Base-by-base conservation (phyloP, 2,888 invertebrate genomes). In the Tetramorium bicarinatum region DNA sequence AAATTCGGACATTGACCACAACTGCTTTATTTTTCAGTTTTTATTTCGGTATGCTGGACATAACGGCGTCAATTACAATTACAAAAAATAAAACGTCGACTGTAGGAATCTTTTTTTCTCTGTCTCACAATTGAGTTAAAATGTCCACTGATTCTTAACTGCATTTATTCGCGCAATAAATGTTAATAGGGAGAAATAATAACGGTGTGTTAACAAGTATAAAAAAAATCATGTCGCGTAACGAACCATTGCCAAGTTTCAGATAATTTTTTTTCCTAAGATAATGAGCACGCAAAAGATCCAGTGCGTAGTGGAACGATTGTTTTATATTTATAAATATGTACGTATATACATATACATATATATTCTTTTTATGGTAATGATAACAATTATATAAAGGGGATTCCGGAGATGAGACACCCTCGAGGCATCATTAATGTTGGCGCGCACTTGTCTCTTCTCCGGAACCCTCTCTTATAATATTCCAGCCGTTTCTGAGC, bases 381-480 rank as follows among this genome's bases (percentile, higher is more conserved):
- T 87, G 87, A 86, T 83, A 90, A 91, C 88, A 91, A 92, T 92
- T 92, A 91, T 89, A 89, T 90, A 90, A 92, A 91, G 86, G 75
- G 83, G 86, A 88, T 85, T 86, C 87, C 85, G 75, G 84, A 86
- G 89, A 85, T 75, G 83, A 85, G 87, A 84, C 71, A 72, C 91
- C 94, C 91, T 83, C 87, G 89, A 91, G 94, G 94, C 94, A 93
- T 94, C 93, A 93, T 94, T 94, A 94, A 93, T 91, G 91, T 84
- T 88, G 87, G 87, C 84, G 87, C 85, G 85, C 74, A 85, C 84
- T 84, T 86, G 69, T 69, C 81, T 82, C 75, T 66, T 61, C 61
- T 67, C 79, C 79, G 75, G 81, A 85, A 85, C 87, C 77, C 82
- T 87, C 85, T 82, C 81, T 88, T 87, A 91, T 87, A 88, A 85